These are phyloP conservation scores for Pituophis catenifer DNA, from an alignment of 2,113 vertebrate genomes.

Conservation along the genomic window DNA sequence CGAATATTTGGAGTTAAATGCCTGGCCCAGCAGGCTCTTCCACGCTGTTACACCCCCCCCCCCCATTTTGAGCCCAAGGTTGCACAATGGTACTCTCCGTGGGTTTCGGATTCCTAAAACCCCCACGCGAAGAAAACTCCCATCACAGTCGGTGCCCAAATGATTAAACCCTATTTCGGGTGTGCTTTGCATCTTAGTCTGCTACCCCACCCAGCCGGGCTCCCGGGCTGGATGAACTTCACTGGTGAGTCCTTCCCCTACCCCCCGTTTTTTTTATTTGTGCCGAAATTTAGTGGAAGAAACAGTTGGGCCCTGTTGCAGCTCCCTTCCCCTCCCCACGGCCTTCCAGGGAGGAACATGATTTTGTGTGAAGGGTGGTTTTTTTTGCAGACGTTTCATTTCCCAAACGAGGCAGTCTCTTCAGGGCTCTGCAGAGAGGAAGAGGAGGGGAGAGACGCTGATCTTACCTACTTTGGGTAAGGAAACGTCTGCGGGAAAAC, in stretches of 20 bases:
- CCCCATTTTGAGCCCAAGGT: neutral
- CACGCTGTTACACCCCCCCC: neutral
- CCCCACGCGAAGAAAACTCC: neutral
- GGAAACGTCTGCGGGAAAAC: neutral
- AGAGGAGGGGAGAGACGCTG: too few species aligned
- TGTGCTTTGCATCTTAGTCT: neutral
- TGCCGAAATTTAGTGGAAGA: neutral
- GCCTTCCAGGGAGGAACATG: neutral
- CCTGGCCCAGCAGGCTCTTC: neutral
- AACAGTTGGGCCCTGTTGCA: neutral
- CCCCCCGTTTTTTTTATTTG: neutral
- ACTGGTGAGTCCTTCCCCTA: neutral
- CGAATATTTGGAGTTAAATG: neutral
- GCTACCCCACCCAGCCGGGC: neutral
- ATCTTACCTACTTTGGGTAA: fast-evolving
- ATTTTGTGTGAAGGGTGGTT: neutral
- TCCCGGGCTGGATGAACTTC: neutral
- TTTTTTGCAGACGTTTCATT: neutral
- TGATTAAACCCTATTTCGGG: neutral
- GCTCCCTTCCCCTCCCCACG: too few species aligned
- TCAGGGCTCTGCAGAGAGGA: too few species aligned
- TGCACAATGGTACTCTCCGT: neutral
- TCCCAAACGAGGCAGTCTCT: neutral
- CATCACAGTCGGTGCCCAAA: neutral
- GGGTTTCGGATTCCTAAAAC: neutral